phyloP scores from a whole-genome alignment of 2,113 vertebrate species.

The Donacobius atricapilla region DNA sequence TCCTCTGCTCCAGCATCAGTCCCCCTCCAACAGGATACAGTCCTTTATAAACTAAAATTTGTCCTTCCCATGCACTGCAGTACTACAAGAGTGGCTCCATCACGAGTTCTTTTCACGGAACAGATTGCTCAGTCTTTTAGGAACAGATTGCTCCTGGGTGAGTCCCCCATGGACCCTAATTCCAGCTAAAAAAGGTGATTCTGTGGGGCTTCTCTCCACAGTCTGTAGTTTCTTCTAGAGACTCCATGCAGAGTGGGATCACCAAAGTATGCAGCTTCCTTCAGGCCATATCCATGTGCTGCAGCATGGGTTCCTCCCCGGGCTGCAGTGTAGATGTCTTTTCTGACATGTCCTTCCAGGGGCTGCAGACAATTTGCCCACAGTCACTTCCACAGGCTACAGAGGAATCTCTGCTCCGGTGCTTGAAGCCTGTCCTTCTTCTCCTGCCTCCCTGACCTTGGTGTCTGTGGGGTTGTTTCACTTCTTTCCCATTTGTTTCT shows the following conservation, averaged over 20 bases:
- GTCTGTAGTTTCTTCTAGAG: neutral
- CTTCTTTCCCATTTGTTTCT: neutral
- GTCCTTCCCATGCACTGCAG: neutral
- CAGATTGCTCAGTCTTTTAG: neutral
- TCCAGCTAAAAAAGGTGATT: neutral
- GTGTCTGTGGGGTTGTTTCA: neutral
- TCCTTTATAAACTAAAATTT: neutral
- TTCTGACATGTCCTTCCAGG: neutral
- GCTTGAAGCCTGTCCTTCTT: neutral
- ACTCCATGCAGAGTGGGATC: neutral
- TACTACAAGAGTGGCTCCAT: neutral
- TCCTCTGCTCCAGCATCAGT: too few relatives aligned
- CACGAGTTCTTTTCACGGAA: neutral
- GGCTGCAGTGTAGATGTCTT: neutral
- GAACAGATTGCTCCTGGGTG: neutral
- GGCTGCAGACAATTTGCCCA: neutral
- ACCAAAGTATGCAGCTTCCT: neutral
- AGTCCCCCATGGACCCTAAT: too few relatives aligned
- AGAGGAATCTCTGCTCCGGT: neutral
- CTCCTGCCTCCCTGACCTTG: neutral
- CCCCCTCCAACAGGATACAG: neutral
- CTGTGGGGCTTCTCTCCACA: neutral
- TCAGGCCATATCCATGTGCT: neutral
- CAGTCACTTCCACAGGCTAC: neutral
- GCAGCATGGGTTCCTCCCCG: rapidly evolving